Conservation (phyloP, 1,140 invertebrate species). For the Periplaneta americana region DNA sequence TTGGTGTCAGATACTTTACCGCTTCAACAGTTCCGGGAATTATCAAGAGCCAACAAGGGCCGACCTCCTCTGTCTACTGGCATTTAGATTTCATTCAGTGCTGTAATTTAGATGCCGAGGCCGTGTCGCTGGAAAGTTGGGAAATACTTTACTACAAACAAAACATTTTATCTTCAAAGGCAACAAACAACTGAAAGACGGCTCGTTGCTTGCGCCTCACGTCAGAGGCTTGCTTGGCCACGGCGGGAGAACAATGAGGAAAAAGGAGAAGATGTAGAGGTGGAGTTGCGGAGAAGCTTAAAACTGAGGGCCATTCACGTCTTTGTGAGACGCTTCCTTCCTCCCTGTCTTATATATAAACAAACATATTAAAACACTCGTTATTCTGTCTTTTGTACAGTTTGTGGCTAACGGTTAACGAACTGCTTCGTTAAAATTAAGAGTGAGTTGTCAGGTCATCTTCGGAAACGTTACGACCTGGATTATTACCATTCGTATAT, state of each 20-base stretch:
- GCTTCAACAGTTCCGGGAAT: not conserved
- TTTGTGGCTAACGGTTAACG: too few species aligned
- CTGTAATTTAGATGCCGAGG: not conserved
- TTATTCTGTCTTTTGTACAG: not conserved
- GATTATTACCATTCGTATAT: too few species aligned
- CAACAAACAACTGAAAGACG: not conserved
- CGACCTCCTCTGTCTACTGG: too few species aligned
- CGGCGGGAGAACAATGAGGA: not conserved
- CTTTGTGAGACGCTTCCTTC: not conserved
- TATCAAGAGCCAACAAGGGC: too few species aligned
- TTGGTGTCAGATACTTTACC: not conserved
- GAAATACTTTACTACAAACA: not conserved
- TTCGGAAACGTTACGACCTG: too few species aligned
- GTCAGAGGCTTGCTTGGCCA: not conserved
- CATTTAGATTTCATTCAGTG: not conserved
- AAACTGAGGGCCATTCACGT: not conserved
- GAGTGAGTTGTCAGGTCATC: not conserved
- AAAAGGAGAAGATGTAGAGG: not conserved
- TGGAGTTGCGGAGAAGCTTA: not conserved
- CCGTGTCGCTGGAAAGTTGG: not conserved
- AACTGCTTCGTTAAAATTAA: not conserved
- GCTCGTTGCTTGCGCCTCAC: not conserved
- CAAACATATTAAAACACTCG: not conserved
- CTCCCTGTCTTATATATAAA: not conserved
- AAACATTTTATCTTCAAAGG: not conserved